Evolutionary conservation across 2,888 invertebrate genomes (phyloP).

Genomic region (Pyrrhia umbra): DNA sequence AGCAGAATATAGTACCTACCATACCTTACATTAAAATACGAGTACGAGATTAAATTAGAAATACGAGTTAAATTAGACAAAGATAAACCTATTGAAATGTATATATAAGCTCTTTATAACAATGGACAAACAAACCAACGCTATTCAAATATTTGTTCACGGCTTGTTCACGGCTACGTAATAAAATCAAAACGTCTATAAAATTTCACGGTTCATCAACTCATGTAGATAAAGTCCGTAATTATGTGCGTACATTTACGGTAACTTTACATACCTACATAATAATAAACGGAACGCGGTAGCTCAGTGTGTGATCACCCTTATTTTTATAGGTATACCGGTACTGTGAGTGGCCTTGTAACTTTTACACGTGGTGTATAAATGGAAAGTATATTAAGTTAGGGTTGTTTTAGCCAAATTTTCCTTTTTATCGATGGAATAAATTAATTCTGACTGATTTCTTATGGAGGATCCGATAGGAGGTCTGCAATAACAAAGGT

Average conservation of each 20-base stretch:
- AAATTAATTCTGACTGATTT: no score
- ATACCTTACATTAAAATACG: no score
- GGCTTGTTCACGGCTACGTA: conserved; percentile 20
- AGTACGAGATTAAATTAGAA: no score
- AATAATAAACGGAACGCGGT: no score
- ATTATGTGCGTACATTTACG: conserved; percentile 46
- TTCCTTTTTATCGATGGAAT: neutral
- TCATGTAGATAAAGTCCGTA: conserved; percentile 48
- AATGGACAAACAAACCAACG: neutral
- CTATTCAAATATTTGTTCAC: conserved; percentile 32
- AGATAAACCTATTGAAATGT: neutral
- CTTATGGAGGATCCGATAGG: neutral
- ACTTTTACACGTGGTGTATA: neutral
- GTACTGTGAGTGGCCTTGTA: neutral
- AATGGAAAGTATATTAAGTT: neutral
- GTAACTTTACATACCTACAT: neutral
- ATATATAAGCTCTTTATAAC: neutral
- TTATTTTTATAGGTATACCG: conserved; percentile 24
- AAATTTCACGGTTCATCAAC: conserved; percentile 57
- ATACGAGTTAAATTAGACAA: no score
- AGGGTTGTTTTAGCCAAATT: neutral
- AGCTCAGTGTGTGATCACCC: conserved; percentile 5
- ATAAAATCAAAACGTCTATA: conserved; percentile 49
- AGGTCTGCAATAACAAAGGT: neutral
- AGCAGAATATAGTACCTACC: no score